Base-by-base conservation (phyloP, 2,888 invertebrate species). In the Caradrina clavipalpis region DNA sequence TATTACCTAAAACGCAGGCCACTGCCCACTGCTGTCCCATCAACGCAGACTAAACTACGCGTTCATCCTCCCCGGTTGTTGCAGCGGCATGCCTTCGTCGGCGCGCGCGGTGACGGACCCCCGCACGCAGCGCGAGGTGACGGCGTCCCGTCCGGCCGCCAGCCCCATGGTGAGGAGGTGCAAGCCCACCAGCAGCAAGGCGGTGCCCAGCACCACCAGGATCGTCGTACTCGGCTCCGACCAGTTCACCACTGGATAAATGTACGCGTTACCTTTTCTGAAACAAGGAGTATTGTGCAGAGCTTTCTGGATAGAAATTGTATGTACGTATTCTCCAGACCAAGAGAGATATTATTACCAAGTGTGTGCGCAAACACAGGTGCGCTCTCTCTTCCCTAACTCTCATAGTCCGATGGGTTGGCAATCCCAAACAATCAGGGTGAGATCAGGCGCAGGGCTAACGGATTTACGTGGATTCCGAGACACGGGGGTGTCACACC, bases 221-320 rank as follows among this genome's bases (percentile, higher is more conserved):
- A 96, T 88, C 0, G 98, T 97, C 39, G 93, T 90, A 11, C 96
- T 96, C 0, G 98, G 97, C 1, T 87, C 96, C 39, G 96, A 95
- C 98, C 98, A 98, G 92, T 98, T 96, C 71, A 98, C 92, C 68
- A 98, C 97, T 31, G 97, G 96, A 90, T 98, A 98, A 76, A 98
- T 97, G 88, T 96, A 97, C 45, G 96, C 96, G 70, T 97, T 92
- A 47, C 97, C 97, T 73, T 96, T 92, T 78, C 97, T 97, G 92
- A 93, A 92, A 73, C 59, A 76, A 71, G 11, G 51, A 35, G 61
- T 13, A 22, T 22, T 26, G 10, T 19, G 26, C 26, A 26, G 4
- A 31, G 10, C 21, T 31, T 39, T 42, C 2, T 26, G n/a, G 7
- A 31, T 11, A 49, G 19, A 26, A 45, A 47, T 47, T 45, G 17